Base-by-base conservation (phyloP, 1,140 invertebrate species). In the Trachymyrmex septentrionalis region DNA sequence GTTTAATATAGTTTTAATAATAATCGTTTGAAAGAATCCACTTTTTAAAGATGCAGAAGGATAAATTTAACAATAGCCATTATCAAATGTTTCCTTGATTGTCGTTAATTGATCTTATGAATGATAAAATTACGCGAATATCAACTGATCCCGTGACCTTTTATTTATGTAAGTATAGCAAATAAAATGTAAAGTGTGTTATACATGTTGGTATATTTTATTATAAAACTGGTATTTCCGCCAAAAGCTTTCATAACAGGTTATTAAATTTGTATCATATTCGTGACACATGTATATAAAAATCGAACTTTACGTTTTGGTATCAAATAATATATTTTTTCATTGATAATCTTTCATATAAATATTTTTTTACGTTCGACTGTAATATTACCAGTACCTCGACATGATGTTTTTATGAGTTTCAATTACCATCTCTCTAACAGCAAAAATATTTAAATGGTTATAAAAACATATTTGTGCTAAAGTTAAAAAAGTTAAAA, bases 221-320 rank as follows among this genome's bases (percentile, higher is more conserved):
- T 55, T 69, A 57, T 19, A n/a, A 50, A 53, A 81, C 24, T 53
- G 27, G 14, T 57, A 55, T 71, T 57, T 81, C 57, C 19, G 9
- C 44, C 9, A 59, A 71, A 81, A 80, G 27, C 61, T 67, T 67
- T 80, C 67, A 24, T 27, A 78, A 66, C 27, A 24, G 44, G n/a
- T 80, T 80, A 80, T 67, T 66, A 67, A 80, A 50, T 80, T 53
- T 80, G 19, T 80, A 24, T 10, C 55, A 16, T 2, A 57, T 21
- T 81, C 71, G 27, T 21, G 30, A 72, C 16, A 71, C 19, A 71
- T 71, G 57, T 81, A 27, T 81, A 27, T n/a, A 59, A 38, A 81
- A 24, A 57, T 44, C 21, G 14, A 34, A 44, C 21, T 57, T 71
- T 44, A 59, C 9, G 34, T 67, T 80, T 21, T 14, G 21, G 10